Percentiles rank a stretch among this genome's conserved stretches.
Evolutionary conservation across 2,888 invertebrate genomes (phyloP).

Genomic region (Drosophila quinaria): DNA sequence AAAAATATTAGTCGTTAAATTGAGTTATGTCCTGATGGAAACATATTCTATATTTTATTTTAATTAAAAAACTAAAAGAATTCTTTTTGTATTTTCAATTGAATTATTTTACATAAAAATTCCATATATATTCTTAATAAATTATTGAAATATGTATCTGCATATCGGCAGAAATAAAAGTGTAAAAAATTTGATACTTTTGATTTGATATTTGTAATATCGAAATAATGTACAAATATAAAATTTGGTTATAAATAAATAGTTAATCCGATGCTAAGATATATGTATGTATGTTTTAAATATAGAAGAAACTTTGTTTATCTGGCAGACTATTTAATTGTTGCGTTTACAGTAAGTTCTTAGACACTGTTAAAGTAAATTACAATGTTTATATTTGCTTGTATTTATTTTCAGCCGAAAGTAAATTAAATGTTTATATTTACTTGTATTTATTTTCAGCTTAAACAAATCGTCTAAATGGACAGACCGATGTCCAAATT

Average conservation of each 20-base stretch:
- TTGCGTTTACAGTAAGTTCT: too few relatives aligned
- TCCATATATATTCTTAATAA: neutral
- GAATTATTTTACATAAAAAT: neutral
- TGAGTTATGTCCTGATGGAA: conserved; percentile 32
- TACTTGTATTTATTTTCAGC: conserved; percentile 7
- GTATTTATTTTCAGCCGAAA: neutral
- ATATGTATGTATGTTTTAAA: conserved; percentile 32
- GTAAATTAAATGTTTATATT: conserved; percentile 8
- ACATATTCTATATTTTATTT: neutral
- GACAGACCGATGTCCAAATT: conserved; percentile 37
- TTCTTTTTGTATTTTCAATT: neutral
- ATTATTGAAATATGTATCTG: neutral
- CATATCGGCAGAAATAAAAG: neutral
- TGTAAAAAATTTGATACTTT: too few relatives aligned
- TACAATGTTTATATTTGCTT: conserved; percentile 11
- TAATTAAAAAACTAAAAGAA: neutral
- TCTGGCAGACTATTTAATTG: too few relatives aligned
- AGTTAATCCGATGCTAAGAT: conserved; percentile 34
- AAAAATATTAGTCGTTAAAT: conserved; percentile 32
- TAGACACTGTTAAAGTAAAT: neutral
- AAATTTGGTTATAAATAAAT: conserved; percentile 24
- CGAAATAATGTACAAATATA: conserved; percentile 20
- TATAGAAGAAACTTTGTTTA: too few relatives aligned
- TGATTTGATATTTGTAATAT: too few relatives aligned
- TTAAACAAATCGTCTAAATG: conserved; percentile 47